phyloP scores from a whole-genome alignment of 2,797 vertebrate species.

The Allobates femoralis region DNA sequence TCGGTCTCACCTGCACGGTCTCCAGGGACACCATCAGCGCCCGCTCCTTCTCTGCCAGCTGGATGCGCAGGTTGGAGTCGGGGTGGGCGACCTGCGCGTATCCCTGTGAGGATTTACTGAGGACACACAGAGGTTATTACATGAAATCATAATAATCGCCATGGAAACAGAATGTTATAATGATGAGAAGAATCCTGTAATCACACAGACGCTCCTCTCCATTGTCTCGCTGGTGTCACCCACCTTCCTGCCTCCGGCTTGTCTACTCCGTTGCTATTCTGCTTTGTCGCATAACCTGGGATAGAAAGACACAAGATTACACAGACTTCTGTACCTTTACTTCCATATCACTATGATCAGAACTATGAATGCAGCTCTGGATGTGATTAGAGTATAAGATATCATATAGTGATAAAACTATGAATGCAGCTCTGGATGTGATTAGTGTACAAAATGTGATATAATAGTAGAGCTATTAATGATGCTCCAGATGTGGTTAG shows the following conservation, averaged over 20 bases:
- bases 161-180: no score
- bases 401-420: no score
- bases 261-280: conserved; percentile 47
- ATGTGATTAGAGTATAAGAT: no score
- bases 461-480: not conserved
- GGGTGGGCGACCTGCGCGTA: conserved; percentile 50
- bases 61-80: conserved; percentile 59
- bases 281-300: conserved; percentile 29
- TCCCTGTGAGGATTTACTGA: not conserved
- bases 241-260: conserved; percentile 41
- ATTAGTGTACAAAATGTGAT: not conserved
- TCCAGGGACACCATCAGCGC: conserved; percentile 74
- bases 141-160: not conserved
- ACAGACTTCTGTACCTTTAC: not conserved
- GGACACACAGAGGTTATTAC: not conserved
- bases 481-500: not conserved
- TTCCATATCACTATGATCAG: no score
- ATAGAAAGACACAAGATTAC: not conserved
- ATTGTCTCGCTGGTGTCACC: not conserved
- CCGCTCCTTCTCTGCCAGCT: conserved; percentile 74
- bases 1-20: conserved; percentile 73
- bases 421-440: not conserved
- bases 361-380: no score
- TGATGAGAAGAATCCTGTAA: no score
- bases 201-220: no score